phyloP scores from a whole-genome alignment of 2,797 vertebrate species.

The Myripristis jacobus region DNA sequence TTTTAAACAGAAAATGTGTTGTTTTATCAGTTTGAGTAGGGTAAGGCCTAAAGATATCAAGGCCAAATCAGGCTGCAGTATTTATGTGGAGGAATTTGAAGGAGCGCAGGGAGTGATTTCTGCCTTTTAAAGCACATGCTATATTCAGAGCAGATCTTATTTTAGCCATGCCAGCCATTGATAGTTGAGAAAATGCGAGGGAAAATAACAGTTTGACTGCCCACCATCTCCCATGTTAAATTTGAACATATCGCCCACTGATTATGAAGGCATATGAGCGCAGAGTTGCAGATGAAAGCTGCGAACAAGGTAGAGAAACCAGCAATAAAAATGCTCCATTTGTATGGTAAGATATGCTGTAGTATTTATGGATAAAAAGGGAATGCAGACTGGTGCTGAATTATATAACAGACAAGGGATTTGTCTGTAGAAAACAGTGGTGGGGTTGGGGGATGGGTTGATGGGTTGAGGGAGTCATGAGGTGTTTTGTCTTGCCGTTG shows the following conservation, averaged over 20 bases:
- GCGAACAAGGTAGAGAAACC: constrained; percentile 6
- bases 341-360: constrained; percentile 8
- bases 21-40: too few relatives aligned
- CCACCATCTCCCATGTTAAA: too few relatives aligned
- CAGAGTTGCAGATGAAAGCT: constrained; percentile 11
- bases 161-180: neutral
- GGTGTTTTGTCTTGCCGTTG: neutral
- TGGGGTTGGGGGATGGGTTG: too few relatives aligned
- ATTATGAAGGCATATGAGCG: constrained; percentile 9
- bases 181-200: neutral
- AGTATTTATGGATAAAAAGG: constrained; percentile 21
- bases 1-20: too few relatives aligned
- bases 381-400: constrained; percentile 17
- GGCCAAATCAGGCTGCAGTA: neutral
- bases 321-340: constrained; percentile 30
- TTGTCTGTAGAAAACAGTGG: constrained; percentile 9
- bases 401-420: constrained; percentile 54
- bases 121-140: neutral
- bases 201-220: neutral
- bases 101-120: too few relatives aligned
- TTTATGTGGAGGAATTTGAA: neutral
- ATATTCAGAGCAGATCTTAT: neutral
- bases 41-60: neutral
- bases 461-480: neutral
- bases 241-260: neutral